Evolutionary conservation across 1,140 invertebrate species (phyloP).

Genomic region (Zaprionus camerounensis): DNA sequence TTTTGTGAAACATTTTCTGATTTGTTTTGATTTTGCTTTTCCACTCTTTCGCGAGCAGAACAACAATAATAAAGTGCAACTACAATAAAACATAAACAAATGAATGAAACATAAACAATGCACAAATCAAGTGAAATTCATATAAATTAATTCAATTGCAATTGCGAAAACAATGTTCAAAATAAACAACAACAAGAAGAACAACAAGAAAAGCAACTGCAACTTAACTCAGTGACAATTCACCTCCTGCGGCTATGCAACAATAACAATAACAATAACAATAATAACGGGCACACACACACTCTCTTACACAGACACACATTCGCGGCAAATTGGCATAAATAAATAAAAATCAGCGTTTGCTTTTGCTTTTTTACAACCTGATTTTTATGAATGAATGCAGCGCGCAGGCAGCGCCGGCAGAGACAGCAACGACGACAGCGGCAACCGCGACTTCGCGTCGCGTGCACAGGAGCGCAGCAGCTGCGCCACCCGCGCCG

Average conservation of each 20-base stretch:
- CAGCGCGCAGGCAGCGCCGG: constrained; percentile 47
- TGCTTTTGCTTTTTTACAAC: constrained; percentile 74
- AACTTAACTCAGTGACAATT: constrained; percentile 57
- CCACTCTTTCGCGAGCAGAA: not conserved
- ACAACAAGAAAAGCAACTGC: constrained; percentile 22
- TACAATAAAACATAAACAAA: constrained; percentile 26
- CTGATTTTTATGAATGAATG: constrained; percentile 83
- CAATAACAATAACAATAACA: constrained; percentile 28
- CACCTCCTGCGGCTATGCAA: constrained; percentile 49
- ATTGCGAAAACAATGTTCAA: constrained; percentile 52
- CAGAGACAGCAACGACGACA: constrained; percentile 14
- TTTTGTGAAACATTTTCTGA: constrained; percentile 48
- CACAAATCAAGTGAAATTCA: constrained; percentile 25
- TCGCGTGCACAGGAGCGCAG: constrained; percentile 76
- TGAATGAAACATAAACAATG: constrained; percentile 16
- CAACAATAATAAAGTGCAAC: constrained; percentile 21
- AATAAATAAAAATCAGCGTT: constrained; percentile 72
- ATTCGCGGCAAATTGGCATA: constrained; percentile 71
- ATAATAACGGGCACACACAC: constrained; percentile 7
- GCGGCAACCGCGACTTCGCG: constrained; percentile 26
- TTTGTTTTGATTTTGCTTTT: constrained; percentile 64
- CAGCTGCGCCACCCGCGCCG: constrained; percentile 42
- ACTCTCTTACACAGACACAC: constrained; percentile 13
- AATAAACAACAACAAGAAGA: constrained; percentile 31
- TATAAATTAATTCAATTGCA: constrained; percentile 24